Base-by-base conservation (phyloP, 2,113 vertebrate species). In the Tupaia tana region DNA sequence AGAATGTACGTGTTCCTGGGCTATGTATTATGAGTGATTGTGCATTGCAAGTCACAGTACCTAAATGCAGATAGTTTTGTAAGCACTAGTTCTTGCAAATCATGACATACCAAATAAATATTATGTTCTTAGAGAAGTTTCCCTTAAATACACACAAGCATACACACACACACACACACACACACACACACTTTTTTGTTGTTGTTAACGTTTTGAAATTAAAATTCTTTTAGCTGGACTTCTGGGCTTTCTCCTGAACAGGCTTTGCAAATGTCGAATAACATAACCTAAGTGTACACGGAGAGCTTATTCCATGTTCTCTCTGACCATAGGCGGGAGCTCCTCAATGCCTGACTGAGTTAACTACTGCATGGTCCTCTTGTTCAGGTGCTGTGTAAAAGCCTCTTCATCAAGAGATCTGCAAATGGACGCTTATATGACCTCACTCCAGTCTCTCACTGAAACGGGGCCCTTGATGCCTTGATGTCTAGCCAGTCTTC, bases 401-500 rank as follows among this genome's bases (percentile, higher is more conserved):
- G 74, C 67, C 58, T 89, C 89, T 91, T 89, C 71, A 7, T 97
- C 83, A 81, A 43, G 86, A 91, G 79, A 93, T 96, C 94, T 88
- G 90, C 58, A 95, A 73, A 88, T 81, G 83, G 10, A 27, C 59
- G 14, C 75, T 86, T 93, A 80, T 31, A 63, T 79, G 87, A 66
- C 83, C 69, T 71, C 63, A 29, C 29, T 22, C 22, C n/a, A 15
- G 86, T 79, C 90, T 91, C 91, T 22, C 67, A 22, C 61, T 61
- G 92, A 96, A 82, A 93, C 75, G 74, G 14, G 56, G 71, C 92
- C 79, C 83, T 56, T 93, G 97, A 96, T 96, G 97, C 97, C 97
- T 31, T 92, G 97, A 97, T 97, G 97, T 97, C 97, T 97, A 88
- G 95, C 95, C 94, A 29, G 94, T 18, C 56, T 74, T 75, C 80